phyloP scores from a whole-genome alignment of 2,797 vertebrate genomes.

The Eutrigla gurnardus region DNA sequence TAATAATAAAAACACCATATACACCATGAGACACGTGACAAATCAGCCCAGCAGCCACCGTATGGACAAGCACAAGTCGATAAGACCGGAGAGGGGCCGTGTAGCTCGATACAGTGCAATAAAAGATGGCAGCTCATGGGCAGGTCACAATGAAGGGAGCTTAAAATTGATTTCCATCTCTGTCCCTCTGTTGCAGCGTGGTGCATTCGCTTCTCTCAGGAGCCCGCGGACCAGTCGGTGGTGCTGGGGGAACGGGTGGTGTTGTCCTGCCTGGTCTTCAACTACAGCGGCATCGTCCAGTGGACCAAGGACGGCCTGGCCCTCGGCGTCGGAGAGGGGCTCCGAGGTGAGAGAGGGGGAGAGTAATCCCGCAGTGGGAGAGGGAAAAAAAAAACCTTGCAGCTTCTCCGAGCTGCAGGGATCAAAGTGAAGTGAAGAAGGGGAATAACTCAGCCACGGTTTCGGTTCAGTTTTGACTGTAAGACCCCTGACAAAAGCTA shows the following conservation, averaged over 20 bases:
- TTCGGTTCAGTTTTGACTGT: conserved; percentile 57
- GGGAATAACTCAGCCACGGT: conserved; percentile 48
- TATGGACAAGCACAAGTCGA: conserved; percentile 54
- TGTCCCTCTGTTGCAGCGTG: conserved; percentile 76
- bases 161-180: conserved; percentile 57
- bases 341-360: conserved; percentile 85
- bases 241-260: conserved; percentile 91
- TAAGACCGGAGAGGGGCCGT: conserved; percentile 42
- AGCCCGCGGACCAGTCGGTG: conserved; percentile 94
- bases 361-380: background rate
- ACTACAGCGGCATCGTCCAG: conserved; percentile 96
- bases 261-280: conserved; percentile 92
- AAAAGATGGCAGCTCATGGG: conserved; percentile 67
- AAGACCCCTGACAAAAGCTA: conserved; percentile 68
- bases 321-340: conserved; percentile 92
- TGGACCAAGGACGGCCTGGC: conserved; percentile 98
- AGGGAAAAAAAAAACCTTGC: background rate
- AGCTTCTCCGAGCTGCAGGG: conserved; percentile 35
- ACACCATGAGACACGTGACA: conserved; percentile 53
- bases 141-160: conserved; percentile 50
- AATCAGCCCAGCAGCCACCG: conserved; percentile 45
- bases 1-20: conserved; percentile 58
- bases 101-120: conserved; percentile 57
- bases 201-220: conserved; percentile 92
- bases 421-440: conserved; percentile 57